phyloP scores from a whole-genome alignment of 2,888 invertebrate genomes.

The Hymenopus coronatus region DNA sequence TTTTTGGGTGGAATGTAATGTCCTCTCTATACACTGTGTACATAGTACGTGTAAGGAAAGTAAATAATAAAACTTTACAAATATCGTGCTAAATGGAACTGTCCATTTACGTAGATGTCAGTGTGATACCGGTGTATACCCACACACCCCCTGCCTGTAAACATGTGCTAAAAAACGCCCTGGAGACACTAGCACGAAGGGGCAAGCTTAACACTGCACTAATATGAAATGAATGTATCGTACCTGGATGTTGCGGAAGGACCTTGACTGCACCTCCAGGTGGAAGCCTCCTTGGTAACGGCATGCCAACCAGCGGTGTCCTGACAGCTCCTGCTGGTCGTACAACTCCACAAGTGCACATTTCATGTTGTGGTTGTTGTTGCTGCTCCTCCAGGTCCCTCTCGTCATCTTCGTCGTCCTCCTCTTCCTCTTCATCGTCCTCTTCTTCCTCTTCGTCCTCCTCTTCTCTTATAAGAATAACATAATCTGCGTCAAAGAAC shows the following conservation, averaged over 20 bases:
- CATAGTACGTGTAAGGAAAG: no score
- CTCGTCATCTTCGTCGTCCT: slow-evolving; percentile 24
- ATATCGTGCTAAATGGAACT: no score
- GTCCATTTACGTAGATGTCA: no score
- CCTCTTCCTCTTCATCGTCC: slow-evolving; percentile 42
- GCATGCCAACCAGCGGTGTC: slow-evolving; percentile 13
- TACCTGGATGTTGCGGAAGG: background rate
- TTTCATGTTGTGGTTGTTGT: slow-evolving; percentile 33
- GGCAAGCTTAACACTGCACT: no score
- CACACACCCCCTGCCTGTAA: no score
- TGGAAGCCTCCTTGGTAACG: slow-evolving; percentile 21
- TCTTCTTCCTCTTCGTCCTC: slow-evolving; percentile 70
- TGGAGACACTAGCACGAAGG: no score
- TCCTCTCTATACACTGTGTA: no score
- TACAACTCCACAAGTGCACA: slow-evolving; percentile 29
- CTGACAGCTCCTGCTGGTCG: background rate
- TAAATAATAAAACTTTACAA: no score
- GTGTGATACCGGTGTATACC: no score
- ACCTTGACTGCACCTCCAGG: background rate
- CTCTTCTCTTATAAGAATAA: slow-evolving; percentile 83
- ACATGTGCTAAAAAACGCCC: no score
- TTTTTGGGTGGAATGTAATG: no score
- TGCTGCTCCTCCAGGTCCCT: slow-evolving; percentile 37
- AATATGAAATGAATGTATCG: background rate
- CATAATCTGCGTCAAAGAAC: slow-evolving; percentile 90